Percentiles rank a stretch among this genome's conserved stretches.
These are phyloP conservation scores for Arbacia lixula DNA, from an alignment of 53 echinoderm and acorn worm genomes.

Conservation along the genomic window DNA sequence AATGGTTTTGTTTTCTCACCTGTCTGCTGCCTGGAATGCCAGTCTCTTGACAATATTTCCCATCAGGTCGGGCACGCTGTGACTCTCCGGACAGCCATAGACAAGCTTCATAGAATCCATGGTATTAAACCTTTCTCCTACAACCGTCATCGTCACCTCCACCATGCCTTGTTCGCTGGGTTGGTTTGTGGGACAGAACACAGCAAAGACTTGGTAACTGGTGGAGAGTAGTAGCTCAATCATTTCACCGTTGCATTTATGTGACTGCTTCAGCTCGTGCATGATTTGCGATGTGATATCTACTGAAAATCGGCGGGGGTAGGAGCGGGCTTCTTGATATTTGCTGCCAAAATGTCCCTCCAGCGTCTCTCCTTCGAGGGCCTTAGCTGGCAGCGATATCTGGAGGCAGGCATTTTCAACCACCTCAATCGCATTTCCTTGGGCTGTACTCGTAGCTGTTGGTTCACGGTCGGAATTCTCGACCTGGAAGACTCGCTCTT, in stretches of 20 bases:
- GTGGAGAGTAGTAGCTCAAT: not conserved
- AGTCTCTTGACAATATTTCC: constrained; percentile 16
- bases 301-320: constrained; percentile 62
- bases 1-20: too few relatives aligned
- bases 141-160: not conserved
- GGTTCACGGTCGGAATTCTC: not conserved
- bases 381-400: not conserved
- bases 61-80: constrained; percentile 28
- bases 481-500: constrained; percentile 3
- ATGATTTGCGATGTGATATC: constrained; percentile 28
- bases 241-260: not conserved
- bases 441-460: too few relatives aligned
- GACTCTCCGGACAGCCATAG: not conserved
- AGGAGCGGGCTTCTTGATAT: constrained; percentile 54
- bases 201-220: not conserved
- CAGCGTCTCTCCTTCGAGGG: constrained; percentile 17
- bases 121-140: constrained; percentile 15
- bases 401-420: not conserved
- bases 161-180: not conserved
- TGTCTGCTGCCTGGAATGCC: not conserved
- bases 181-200: not conserved
- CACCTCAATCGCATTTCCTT: not conserved
- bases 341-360: constrained; percentile 49
- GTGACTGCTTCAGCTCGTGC: not conserved
- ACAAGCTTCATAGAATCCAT: constrained; percentile 6